A percentile compares a stretch with the other conserved stretches of the same genome.
These are phyloP conservation scores for Digitonthophagus gazella DNA, from an alignment of 2,888 invertebrate species.

Conservation along the genomic window DNA sequence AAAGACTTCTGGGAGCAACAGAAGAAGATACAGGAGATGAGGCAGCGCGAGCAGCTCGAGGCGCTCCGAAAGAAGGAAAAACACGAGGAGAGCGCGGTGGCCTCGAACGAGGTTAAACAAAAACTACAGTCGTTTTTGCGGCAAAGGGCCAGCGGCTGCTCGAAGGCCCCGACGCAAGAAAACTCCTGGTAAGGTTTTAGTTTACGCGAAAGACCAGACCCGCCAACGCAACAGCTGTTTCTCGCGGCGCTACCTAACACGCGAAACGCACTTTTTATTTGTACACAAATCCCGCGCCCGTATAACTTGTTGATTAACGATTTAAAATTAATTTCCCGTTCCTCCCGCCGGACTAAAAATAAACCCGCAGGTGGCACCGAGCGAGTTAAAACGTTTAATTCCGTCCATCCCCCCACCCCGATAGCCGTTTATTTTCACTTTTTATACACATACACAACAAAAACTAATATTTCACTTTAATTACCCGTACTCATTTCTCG, in stretches of 20 bases:
- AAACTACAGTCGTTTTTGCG: slow-evolving; percentile 74
- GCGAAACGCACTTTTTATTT: slow-evolving; percentile 20
- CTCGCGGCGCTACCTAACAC: slow-evolving; percentile 2
- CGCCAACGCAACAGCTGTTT: slow-evolving; percentile 37
- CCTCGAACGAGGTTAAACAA: slow-evolving; percentile 95
- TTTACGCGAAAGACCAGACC: too few relatives aligned
- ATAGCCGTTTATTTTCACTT: slow-evolving; percentile 12
- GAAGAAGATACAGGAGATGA: slow-evolving; percentile 71
- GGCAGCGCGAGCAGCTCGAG: slow-evolving; percentile 80
- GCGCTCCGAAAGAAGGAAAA: slow-evolving; percentile 90
- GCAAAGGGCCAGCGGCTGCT: slow-evolving; percentile 49
- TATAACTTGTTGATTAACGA: slow-evolving; percentile 10
- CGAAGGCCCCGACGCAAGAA: slow-evolving; percentile 46
- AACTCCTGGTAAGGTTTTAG: slow-evolving; percentile 48
- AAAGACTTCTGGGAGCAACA: slow-evolving; percentile 93
- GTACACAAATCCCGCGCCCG: slow-evolving; percentile 27
- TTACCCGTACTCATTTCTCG: not conserved
- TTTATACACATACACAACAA: slow-evolving; percentile 1
- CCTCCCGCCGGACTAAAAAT: slow-evolving; percentile 7
- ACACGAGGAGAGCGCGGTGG: slow-evolving; percentile 93
- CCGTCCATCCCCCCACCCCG: not conserved
- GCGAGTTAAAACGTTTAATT: not conserved
- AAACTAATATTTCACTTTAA: slow-evolving; percentile 1
- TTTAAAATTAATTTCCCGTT: not conserved
- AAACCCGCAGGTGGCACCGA: slow-evolving; percentile 10